phyloP scores from a whole-genome alignment of 2,113 vertebrate genomes.

The Nothocercus julius region DNA sequence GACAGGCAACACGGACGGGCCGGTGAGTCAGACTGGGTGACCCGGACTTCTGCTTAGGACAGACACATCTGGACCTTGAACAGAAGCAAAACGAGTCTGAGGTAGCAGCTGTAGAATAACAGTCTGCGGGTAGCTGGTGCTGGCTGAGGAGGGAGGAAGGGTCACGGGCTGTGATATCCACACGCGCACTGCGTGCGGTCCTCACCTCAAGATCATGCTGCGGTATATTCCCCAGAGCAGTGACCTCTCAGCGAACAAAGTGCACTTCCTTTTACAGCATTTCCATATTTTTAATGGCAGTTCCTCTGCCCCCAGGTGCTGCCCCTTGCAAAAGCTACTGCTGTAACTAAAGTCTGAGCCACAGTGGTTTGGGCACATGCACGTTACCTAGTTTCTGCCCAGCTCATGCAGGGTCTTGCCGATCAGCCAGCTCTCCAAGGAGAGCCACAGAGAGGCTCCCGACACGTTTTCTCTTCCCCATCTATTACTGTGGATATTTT shows the following conservation, averaged over 20 bases:
- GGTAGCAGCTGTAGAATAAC: not conserved
- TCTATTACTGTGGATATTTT: not conserved
- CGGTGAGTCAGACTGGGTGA: not conserved
- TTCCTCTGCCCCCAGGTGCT: not conserved
- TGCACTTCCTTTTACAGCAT: not conserved
- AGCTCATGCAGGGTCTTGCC: rapidly evolving
- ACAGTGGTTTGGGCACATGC: not conserved
- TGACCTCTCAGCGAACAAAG: not conserved
- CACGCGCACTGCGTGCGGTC: rapidly evolving
- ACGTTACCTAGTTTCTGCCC: not conserved
- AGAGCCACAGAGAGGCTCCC: not conserved
- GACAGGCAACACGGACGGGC: not conserved
- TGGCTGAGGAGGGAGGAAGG: not conserved
- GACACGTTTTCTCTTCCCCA: not conserved
- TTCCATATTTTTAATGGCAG: not conserved
- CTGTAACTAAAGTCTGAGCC: not conserved
- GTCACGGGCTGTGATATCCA: rapidly evolving
- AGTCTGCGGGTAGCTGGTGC: not conserved
- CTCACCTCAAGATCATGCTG: not conserved
- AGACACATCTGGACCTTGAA: not conserved
- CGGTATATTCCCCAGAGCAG: not conserved
- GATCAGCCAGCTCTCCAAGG: not conserved
- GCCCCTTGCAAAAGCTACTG: not conserved
- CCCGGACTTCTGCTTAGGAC: not conserved
- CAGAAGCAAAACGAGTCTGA: not conserved